Evolutionary conservation across 2,888 invertebrate species (phyloP).

Genomic region (Brenthis daphne): DNA sequence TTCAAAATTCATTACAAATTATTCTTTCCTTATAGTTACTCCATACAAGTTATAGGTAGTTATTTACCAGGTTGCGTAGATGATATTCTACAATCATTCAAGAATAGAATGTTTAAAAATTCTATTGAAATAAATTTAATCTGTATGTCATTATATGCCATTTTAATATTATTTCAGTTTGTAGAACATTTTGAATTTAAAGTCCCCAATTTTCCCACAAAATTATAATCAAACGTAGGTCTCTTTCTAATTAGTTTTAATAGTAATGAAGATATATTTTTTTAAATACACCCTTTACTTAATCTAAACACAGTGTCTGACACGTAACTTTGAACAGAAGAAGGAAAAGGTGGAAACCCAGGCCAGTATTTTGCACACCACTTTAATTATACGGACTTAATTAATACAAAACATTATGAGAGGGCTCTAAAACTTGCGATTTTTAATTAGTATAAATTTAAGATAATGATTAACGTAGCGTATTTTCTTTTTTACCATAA

Average conservation of each 20-base stretch:
- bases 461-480: background rate
- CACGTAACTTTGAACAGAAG: slow-evolving; percentile 24
- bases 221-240: no score
- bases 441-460: background rate
- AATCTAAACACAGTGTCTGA: slow-evolving; percentile 20
- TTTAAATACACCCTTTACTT: slow-evolving; percentile 13
- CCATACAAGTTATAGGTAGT: no score
- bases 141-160: no score
- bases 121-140: no score
- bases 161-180: no score
- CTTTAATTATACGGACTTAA: slow-evolving; percentile 76
- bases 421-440: slow-evolving; percentile 48
- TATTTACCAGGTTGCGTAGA: no score
- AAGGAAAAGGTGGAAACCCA: slow-evolving; percentile 50
- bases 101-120: no score
- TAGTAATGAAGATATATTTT: background rate
- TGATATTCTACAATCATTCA: no score
- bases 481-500: background rate
- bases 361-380: slow-evolving; percentile 63
- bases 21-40: no score
- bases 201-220: no score
- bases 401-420: slow-evolving; percentile 74
- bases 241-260: background rate
- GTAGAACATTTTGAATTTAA: no score
- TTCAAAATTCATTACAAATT: no score